Percentiles rank a stretch among this genome's conserved stretches.
phyloP scores from a whole-genome alignment of 2,888 invertebrate genomes.

The Erebia aethiops region DNA sequence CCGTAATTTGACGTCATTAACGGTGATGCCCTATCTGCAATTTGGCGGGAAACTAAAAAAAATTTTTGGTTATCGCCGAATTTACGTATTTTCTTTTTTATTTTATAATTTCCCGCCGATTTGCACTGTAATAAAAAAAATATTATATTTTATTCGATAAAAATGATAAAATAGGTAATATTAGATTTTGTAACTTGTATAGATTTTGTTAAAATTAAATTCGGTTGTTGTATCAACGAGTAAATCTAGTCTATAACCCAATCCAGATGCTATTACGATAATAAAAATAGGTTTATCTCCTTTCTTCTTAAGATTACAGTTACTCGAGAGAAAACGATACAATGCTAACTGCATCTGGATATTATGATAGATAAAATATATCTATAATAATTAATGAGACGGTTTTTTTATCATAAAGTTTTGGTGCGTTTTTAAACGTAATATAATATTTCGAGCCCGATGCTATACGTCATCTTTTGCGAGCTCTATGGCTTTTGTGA shows the following conservation, averaged over 20 bases:
- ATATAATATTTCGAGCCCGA: conserved; percentile 43
- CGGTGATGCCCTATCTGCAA: neutral
- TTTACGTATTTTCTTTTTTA: neutral
- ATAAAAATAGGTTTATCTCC: no score
- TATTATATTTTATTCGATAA: no score
- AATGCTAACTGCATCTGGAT: no score
- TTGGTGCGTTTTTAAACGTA: conserved; percentile 35
- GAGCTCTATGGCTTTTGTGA: conserved; percentile 30
- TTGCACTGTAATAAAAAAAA: no score
- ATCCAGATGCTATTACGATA: no score
- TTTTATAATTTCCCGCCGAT: neutral
- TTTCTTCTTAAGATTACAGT: no score
- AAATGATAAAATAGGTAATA: neutral
- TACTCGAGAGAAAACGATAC: no score
- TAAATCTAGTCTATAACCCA: conserved; percentile 33
- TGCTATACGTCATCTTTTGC: conserved; percentile 49
- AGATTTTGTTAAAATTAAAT: conserved; percentile 5
- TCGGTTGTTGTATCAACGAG: conserved; percentile 32
- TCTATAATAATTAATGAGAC: no score
- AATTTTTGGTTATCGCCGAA: no score
- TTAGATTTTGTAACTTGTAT: neutral
- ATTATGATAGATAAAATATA: no score
- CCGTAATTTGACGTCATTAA: neutral
- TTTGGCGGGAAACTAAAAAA: no score
- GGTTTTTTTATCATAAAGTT: neutral